These are phyloP conservation scores for Myiothlypis coronata DNA, from an alignment of 2,797 vertebrate species.

Conservation along the genomic window DNA sequence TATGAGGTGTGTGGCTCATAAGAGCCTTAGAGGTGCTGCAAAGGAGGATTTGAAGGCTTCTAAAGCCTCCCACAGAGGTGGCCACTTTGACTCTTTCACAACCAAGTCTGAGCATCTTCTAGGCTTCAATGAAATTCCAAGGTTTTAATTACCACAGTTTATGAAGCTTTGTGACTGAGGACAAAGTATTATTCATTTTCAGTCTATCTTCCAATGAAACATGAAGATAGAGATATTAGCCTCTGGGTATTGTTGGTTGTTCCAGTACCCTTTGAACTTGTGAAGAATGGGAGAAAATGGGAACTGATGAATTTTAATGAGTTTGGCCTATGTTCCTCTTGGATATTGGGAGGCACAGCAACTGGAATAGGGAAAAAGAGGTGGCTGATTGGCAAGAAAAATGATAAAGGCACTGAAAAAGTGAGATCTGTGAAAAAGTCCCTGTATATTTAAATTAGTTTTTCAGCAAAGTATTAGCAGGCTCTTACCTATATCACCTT, in stretches of 20 bases:
- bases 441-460: not conserved
- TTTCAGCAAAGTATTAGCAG: not conserved
- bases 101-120: not conserved
- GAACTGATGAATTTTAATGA: not conserved
- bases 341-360: not conserved
- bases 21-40: not conserved
- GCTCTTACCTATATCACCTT: not conserved
- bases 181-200: not conserved
- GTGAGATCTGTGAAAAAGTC: not conserved
- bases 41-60: not conserved
- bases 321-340: not conserved
- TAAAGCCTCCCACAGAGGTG: not conserved
- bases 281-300: not conserved
- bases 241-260: not conserved
- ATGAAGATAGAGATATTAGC: not conserved
- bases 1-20: accelerated
- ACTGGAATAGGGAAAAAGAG: not conserved
- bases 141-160: not conserved
- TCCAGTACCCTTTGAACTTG: not conserved
- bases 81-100: not conserved
- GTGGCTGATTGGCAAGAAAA: not conserved
- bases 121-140: not conserved
- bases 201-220: not conserved
- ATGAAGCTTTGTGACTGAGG: not conserved
- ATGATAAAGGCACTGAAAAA: not conserved